A percentile compares a stretch with the other conserved stretches of the same genome.
Conservation (phyloP, 2,797 vertebrate genomes). For the Squalus acanthias region DNA sequence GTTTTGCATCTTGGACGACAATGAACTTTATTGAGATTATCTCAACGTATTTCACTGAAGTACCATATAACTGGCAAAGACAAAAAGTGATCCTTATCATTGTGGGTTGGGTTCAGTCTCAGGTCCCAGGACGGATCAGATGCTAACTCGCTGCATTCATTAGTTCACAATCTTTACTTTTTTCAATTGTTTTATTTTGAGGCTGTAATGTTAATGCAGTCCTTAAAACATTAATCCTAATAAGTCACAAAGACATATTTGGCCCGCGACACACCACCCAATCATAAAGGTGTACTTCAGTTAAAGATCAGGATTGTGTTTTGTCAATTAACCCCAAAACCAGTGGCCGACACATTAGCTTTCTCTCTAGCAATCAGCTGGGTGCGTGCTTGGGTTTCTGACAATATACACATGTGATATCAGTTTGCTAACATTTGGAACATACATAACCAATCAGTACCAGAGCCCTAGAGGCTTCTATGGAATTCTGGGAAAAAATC, state of each 20-base stretch:
- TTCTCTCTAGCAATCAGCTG: constrained; percentile 47
- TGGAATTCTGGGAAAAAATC: constrained; percentile 55
- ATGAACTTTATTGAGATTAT: background rate
- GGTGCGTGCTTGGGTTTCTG: constrained; percentile 49
- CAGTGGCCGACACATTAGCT: background rate
- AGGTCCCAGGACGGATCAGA: background rate
- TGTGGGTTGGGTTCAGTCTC: background rate
- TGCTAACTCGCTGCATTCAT: background rate
- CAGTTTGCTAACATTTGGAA: constrained; percentile 67
- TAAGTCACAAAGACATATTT: background rate
- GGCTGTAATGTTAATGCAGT: background rate
- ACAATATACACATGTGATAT: constrained; percentile 64
- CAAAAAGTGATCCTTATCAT: background rate
- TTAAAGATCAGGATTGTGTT: background rate
- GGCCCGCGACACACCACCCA: background rate
- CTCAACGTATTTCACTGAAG: background rate
- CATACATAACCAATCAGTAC: constrained; percentile 70
- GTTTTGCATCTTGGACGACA: background rate
- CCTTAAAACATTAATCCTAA: background rate
- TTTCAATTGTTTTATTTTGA: background rate
- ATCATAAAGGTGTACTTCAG: background rate
- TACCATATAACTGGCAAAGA: background rate
- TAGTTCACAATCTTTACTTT: background rate
- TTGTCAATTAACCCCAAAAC: background rate
- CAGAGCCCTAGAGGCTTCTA: constrained; percentile 64